Percentiles rank a stretch among this genome's conserved stretches.
Evolutionary conservation across 1,140 invertebrate species (phyloP).

Genomic region (Paramacrobiotus metropolitanus): DNA sequence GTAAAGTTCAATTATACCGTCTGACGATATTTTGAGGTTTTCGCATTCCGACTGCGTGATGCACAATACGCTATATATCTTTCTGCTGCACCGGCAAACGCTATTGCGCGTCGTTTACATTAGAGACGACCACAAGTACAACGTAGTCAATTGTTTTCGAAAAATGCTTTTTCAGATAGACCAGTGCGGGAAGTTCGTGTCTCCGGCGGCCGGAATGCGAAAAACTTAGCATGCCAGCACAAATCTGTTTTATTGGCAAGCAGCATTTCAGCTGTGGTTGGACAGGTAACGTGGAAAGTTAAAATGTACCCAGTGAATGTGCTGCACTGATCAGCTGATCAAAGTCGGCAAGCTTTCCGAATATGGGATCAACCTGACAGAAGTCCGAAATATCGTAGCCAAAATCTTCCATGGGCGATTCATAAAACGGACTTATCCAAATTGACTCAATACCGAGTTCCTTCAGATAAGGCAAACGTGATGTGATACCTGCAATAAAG

Average conservation of each 20-base stretch:
- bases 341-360: constrained; percentile 47
- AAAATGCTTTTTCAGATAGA: too few relatives aligned
- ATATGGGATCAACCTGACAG: constrained; percentile 37
- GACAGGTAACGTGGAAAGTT: constrained; percentile 5
- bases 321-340: constrained; percentile 27
- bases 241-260: too few relatives aligned
- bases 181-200: too few relatives aligned
- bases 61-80: too few relatives aligned
- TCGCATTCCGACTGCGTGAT: too few relatives aligned
- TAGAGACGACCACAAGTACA: constrained; percentile 8
- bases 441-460: constrained; percentile 37
- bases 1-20: constrained; percentile 9
- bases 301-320: constrained; percentile 19
- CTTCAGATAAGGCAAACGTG: constrained; percentile 35
- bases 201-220: too few relatives aligned
- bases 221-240: too few relatives aligned
- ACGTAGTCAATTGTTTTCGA: too few relatives aligned
- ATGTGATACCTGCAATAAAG: constrained; percentile 27
- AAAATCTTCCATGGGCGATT: constrained; percentile 37
- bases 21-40: too few relatives aligned
- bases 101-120: too few relatives aligned
- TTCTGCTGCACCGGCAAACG: too few relatives aligned
- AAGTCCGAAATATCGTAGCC: constrained; percentile 47
- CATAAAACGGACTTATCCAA: constrained; percentile 45
- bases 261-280: too few relatives aligned